Base-by-base conservation (phyloP, 2,888 invertebrate genomes). In the Ophioninae sp. region DNA sequence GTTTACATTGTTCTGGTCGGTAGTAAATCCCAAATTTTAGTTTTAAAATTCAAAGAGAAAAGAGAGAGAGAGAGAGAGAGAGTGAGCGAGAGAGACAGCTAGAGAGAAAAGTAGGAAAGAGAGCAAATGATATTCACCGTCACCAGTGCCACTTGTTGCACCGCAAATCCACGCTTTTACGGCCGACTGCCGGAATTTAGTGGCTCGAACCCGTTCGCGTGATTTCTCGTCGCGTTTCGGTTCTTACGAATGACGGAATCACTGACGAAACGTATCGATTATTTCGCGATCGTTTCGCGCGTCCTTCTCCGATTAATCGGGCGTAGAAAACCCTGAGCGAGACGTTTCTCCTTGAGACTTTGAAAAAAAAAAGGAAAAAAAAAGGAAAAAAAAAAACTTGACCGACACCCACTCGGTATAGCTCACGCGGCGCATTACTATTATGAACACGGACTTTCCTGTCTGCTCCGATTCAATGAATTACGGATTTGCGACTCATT, bases 81-180 rank as follows among this genome's bases (percentile, higher is more conserved):
- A 79, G 39, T 56, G 70, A 67, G 70, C n/a, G 50, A 72, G 61
- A 30, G 70, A 79, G 39, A 56, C n/a, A n/a, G n/a, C n/a, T n/a
- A n/a, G 70, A 67, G 70, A 30, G 30, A 30, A 30, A 30, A 30
- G 30, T 30, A 30, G 30, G 30, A 30, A 67, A 67, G 65, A 76
- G 79, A 79, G 81, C 20, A 69, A 79, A 85, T 79, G 75, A 84
- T 50, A 50, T 82, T 78, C 75, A 59, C 69, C 81, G 20, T 50
- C 21, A 41, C 79, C 57, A 72, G 72, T 39, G 67, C 86, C 86
- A 86, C 86, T 86, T 86, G 86, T 86, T 86, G 86, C 86, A 73
- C 86, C 78, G 78, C 79, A 84, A 64, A 73, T 50, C 65, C 57
- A 69, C 68, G 77, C 50, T 50, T 17, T 50, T 50, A 50, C 50